Evolutionary conservation across 2,797 vertebrate species (phyloP).

Genomic region (Pogoniulus pusillus): DNA sequence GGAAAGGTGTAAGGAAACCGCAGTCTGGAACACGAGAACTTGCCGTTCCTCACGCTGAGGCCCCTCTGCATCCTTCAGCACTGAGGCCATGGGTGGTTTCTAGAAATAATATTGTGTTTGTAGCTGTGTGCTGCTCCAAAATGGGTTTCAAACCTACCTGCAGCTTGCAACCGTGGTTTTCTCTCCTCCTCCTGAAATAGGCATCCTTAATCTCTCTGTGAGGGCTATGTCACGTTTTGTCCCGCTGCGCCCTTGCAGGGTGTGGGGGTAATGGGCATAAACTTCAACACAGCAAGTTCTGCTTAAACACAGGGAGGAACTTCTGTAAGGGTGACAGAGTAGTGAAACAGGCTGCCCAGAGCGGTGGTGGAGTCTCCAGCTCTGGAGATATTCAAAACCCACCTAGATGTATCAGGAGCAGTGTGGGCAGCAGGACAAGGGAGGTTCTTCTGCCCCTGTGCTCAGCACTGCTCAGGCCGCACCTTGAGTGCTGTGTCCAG

Average conservation of each 20-base stretch:
- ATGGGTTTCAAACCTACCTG: slow-evolving; percentile 26
- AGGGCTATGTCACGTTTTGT: background rate
- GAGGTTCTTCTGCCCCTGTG: no score
- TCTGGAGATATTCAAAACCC: no score
- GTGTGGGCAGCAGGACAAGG: no score
- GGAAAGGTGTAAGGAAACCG: slow-evolving; percentile 67
- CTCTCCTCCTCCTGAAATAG: background rate
- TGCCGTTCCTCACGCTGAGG: slow-evolving; percentile 36
- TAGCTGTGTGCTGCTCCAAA: slow-evolving; percentile 12
- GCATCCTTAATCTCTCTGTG: background rate
- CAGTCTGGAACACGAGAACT: slow-evolving; percentile 54
- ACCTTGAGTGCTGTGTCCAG: no score
- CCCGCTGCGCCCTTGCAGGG: background rate
- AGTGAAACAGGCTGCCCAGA: no score
- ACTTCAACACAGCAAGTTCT: no score
- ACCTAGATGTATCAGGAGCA: no score
- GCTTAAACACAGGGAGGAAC: no score
- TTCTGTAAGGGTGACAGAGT: no score
- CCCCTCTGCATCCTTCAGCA: slow-evolving; percentile 49
- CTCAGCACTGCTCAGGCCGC: no score
- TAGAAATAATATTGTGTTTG: slow-evolving; percentile 71
- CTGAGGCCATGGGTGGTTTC: slow-evolving; percentile 63
- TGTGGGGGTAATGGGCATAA: no score
- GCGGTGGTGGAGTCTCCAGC: no score
- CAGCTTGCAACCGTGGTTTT: background rate